Conservation (phyloP, 2,888 invertebrate genomes). For the Encarsia formosa region DNA sequence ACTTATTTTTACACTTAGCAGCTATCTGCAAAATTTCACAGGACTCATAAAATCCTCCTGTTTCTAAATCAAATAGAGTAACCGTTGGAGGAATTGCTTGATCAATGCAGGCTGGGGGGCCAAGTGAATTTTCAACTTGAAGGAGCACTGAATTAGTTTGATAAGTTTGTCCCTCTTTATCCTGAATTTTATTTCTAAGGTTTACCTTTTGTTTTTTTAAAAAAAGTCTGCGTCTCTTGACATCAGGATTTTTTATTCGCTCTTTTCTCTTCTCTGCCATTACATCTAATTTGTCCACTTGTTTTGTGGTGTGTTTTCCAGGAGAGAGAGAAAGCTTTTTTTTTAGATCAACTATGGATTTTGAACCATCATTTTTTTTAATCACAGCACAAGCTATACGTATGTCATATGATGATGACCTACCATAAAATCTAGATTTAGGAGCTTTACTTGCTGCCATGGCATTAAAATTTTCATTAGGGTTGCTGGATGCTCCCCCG, state of each 20-base stretch:
- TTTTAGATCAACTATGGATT: conserved; percentile 1
- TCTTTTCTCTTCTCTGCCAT: neutral
- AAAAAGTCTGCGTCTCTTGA: conserved; percentile 5
- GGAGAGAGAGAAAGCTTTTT: conserved; percentile 3
- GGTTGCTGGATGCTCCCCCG: conserved; percentile 17
- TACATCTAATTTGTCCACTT: neutral
- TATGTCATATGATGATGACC: neutral
- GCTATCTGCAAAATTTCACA: conserved; percentile 22
- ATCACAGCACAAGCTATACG: conserved; percentile 2
- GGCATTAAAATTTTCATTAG: conserved; percentile 14
- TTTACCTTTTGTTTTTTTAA: conserved; percentile 21
- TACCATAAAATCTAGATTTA: conserved; percentile 10
- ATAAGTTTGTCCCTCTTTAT: conserved; percentile 19
- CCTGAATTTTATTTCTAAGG: conserved; percentile 21
- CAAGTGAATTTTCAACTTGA: neutral
- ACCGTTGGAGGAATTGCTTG: neutral
- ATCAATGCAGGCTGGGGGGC: neutral
- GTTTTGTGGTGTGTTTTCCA: conserved; percentile 1
- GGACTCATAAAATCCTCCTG: neutral
- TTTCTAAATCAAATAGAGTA: conserved; percentile 4
- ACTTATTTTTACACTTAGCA: conserved; percentile 2
- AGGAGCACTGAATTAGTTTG: conserved; percentile 17
- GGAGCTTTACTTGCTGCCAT: conserved; percentile 13
- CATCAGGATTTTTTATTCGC: neutral
- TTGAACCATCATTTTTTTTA: conserved; percentile 14